Conservation (phyloP, 37 sponge, comb jelly and placozoan species). For the Eunapius fragilis region DNA sequence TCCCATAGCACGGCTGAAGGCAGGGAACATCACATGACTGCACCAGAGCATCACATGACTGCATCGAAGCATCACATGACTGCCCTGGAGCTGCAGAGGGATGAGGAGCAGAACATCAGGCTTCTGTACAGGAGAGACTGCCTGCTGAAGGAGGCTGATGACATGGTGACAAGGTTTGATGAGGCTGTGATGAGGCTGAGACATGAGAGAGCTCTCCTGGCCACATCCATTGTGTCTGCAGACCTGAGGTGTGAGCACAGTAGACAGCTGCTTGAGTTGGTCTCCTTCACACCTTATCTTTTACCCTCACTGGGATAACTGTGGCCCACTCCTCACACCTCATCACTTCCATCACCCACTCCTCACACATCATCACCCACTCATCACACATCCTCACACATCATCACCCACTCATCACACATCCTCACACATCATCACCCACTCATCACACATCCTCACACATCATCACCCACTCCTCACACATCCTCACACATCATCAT, state of each 20-base stretch:
- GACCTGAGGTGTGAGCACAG: conserved; percentile 46
- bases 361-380: too few species aligned
- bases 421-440: too few species aligned
- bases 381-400: too few species aligned
- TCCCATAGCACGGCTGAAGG: too few species aligned
- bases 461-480: not conserved
- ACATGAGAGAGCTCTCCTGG: conserved; percentile 74
- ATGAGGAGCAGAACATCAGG: not conserved
- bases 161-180: conserved; percentile 75
- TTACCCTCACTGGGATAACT: too few species aligned
- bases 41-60: not conserved
- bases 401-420: too few species aligned
- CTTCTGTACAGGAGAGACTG: conserved; percentile 59
- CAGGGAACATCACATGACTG: too few species aligned
- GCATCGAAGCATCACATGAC: not conserved
- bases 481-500: not conserved
- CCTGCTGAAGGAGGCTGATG: conserved; percentile 66
- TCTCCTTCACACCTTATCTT: too few species aligned
- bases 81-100: conserved; percentile 5
- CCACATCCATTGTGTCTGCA: conserved; percentile 70
- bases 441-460: too few species aligned
- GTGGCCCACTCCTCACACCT: too few species aligned
- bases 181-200: conserved; percentile 59
- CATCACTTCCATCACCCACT: not conserved
- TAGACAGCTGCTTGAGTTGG: too few species aligned